Percentiles rank a stretch among this genome's conserved stretches.
phyloP scores from a whole-genome alignment of 2,888 invertebrate species.

The Rotaria sp. region DNA sequence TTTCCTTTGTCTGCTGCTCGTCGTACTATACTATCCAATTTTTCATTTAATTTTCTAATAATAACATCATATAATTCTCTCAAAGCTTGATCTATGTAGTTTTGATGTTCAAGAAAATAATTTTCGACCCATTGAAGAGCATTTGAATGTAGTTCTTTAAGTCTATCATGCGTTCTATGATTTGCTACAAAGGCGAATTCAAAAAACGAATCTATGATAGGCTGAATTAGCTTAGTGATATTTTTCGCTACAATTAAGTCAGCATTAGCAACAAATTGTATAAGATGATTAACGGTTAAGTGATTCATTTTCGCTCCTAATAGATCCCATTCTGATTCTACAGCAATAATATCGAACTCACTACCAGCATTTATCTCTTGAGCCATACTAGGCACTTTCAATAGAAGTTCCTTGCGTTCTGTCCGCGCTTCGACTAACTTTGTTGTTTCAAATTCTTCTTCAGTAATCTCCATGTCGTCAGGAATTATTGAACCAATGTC shows the following conservation, averaged over 20 bases:
- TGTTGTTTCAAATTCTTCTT: not conserved
- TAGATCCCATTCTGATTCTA: not conserved
- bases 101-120: not conserved
- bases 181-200: not conserved
- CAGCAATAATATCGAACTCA: not conserved
- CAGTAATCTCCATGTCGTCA: not conserved
- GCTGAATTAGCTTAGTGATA: not conserved
- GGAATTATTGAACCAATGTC: not conserved
- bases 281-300: not conserved
- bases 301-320: not conserved
- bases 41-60: not conserved
- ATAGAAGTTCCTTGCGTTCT: not conserved
- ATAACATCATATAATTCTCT: not conserved
- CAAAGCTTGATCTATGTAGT: not conserved
- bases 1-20: not conserved
- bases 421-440: not conserved
- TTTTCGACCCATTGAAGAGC: not conserved
- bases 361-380: not conserved
- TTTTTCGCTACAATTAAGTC: not conserved
- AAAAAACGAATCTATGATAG: not conserved
- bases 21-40: not conserved
- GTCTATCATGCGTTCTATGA: not conserved
- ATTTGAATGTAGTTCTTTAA: not conserved
- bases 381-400: not conserved
- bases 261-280: not conserved